Base-by-base conservation (phyloP, 2,113 vertebrate genomes). In the Eclectus roratus region DNA sequence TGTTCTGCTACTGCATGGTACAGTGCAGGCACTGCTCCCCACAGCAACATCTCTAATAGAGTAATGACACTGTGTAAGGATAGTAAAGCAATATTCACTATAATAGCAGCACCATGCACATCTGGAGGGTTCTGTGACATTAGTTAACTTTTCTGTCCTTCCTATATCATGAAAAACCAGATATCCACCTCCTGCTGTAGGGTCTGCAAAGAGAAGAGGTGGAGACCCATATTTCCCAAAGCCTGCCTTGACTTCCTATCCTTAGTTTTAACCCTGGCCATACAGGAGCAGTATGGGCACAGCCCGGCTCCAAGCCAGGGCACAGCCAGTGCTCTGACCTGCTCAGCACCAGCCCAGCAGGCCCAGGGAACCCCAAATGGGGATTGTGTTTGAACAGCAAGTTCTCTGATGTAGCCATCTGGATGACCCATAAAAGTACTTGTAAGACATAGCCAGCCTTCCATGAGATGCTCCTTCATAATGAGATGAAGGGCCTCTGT, bases 1-100 rank as follows among this genome's bases (percentile, higher is more conserved):
- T 7, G 23, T 12, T 76, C 23, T 76, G 55, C 44, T 88, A 41
- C 17, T 44, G 31, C n/a, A 8, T 9, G 25, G 17, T 43, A n/a
- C 2, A 0, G 25, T 29, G 63, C 18, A 28, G n/a, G 29, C 1
- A 0, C 66, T 46, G 20, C 13, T 91, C 43, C 39, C 23, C 39
- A 27, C 56, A 71, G 61, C 50, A 53, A 17, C 27, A 10, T n/a
- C 44, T 60, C 56, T 29, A 65, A 39, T 18, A 37, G 19, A 11
- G 24, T 35, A 69, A 55, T 21, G 46, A 27, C 24, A n/a, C 23
- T 8, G 18, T 11, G 12, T 17, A 55, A 60, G 19, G n/a, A 11
- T 4, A 27, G 17, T 37, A 76, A 83, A 89, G 39, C 55, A 61
- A 53, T 9, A 11, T 58, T 64, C 19, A 10, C 61, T 80, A 13